These are phyloP conservation scores for Chironomus striatipennis DNA, from an alignment of 1,140 invertebrate genomes.

Conservation along the genomic window DNA sequence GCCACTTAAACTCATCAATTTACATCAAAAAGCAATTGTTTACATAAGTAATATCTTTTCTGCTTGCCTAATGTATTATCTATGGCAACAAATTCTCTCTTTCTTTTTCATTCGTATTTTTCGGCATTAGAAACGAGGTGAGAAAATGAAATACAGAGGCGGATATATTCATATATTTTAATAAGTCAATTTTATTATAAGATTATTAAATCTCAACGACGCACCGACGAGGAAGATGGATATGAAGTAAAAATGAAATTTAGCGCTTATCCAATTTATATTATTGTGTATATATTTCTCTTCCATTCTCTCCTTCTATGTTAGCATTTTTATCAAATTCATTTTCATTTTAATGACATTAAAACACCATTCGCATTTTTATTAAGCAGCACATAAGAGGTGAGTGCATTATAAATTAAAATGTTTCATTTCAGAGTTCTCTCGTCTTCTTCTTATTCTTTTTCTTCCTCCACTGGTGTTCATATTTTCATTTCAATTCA, in stretches of 20 bases:
- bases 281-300: no score
- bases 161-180: neutral
- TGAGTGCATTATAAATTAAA: slow-evolving; percentile 24
- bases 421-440: neutral
- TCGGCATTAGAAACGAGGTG: neutral
- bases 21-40: slow-evolving; percentile 9
- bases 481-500: no score
- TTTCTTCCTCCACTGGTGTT: neutral
- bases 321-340: slow-evolving; percentile 21
- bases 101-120: neutral
- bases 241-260: no score
- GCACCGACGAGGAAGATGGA: no score
- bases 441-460: neutral
- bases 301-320: neutral
- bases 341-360: slow-evolving; percentile 24
- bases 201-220: no score
- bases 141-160: neutral
- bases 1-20: slow-evolving; percentile 12
- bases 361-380: slow-evolving; percentile 21
- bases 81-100: neutral
- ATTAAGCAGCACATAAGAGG: slow-evolving; percentile 17
- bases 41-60: neutral
- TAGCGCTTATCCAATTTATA: neutral
- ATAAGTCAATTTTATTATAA: no score
- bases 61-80: slow-evolving; percentile 6